Evolutionary conservation across 2,113 vertebrate genomes (phyloP).

Genomic region (Oncorhynchus nerka): DNA sequence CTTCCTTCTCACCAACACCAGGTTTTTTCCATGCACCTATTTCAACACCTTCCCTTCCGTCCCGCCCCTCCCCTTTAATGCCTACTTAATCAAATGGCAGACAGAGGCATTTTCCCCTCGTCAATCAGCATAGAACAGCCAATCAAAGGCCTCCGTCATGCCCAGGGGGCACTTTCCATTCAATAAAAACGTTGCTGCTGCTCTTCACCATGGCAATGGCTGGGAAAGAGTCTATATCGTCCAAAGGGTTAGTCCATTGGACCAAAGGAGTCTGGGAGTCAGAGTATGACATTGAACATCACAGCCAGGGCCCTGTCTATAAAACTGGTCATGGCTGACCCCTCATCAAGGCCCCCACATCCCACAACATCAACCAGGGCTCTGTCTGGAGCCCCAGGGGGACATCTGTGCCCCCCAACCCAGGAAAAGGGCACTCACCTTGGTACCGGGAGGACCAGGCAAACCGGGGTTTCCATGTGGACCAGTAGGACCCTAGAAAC

Average conservation of each 20-base stretch:
- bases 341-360: background rate
- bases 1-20: background rate
- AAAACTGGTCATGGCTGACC: background rate
- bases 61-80: background rate
- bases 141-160: slow-evolving; percentile 1
- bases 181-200: background rate
- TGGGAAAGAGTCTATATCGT: background rate
- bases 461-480: slow-evolving; percentile 90
- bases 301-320: background rate
- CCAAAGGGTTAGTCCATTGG: background rate
- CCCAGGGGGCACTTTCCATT: slow-evolving; percentile 15
- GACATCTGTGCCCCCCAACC: background rate
- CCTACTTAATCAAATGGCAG: slow-evolving; percentile 15
- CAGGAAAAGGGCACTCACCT: slow-evolving; percentile 75
- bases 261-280: background rate
- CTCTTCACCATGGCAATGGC: background rate
- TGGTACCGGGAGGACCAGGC: slow-evolving; percentile 86
- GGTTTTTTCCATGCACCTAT: slow-evolving; percentile 5
- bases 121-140: slow-evolving; percentile 8
- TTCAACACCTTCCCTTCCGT: background rate
- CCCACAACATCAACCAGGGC: slow-evolving; percentile 9
- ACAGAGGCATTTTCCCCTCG: slow-evolving; percentile 23
- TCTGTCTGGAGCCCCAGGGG: background rate
- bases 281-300: background rate
- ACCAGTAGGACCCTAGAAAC: slow-evolving; percentile 83